Conservation (phyloP, 2,113 vertebrate genomes). For the Lepisosteus osseus region DNA sequence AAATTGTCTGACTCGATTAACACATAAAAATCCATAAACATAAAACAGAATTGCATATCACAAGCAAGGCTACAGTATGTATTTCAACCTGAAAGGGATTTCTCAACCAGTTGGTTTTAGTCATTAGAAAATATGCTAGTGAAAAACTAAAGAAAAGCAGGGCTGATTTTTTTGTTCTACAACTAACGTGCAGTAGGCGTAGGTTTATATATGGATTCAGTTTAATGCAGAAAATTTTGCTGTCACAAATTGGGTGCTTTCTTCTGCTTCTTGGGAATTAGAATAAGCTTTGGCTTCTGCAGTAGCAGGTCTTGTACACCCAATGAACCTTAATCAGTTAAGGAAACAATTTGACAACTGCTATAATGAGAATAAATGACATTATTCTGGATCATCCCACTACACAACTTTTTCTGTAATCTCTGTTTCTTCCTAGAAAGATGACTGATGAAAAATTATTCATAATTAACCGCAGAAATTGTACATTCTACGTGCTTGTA, state of each 20-base stretch:
- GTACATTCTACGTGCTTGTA: not conserved
- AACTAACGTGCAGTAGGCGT: too few species aligned
- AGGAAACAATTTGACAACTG: constrained; percentile 67
- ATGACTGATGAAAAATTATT: constrained; percentile 65
- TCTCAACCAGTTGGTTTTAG: too few species aligned
- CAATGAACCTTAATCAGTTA: constrained; percentile 66
- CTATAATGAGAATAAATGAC: constrained; percentile 70
- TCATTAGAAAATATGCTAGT: too few species aligned
- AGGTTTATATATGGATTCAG: not conserved
- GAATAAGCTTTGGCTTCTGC: constrained; percentile 7
- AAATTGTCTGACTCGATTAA: too few species aligned
- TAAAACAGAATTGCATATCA: too few species aligned
- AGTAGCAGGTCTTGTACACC: constrained; percentile 53
- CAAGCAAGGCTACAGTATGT: too few species aligned
- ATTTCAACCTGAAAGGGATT: too few species aligned
- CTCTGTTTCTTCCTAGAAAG: constrained; percentile 32
- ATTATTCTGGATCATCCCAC: constrained; percentile 37
- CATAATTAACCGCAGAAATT: constrained; percentile 50
- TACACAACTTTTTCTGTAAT: constrained; percentile 10
- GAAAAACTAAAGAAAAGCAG: too few species aligned
- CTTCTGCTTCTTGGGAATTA: not conserved
- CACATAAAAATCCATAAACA: too few species aligned
- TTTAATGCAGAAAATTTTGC: not conserved
- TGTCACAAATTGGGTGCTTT: not conserved
- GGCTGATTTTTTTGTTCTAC: too few species aligned